Evolutionary conservation across 2,888 invertebrate species (phyloP).

Genomic region (Ellobium chinense): DNA sequence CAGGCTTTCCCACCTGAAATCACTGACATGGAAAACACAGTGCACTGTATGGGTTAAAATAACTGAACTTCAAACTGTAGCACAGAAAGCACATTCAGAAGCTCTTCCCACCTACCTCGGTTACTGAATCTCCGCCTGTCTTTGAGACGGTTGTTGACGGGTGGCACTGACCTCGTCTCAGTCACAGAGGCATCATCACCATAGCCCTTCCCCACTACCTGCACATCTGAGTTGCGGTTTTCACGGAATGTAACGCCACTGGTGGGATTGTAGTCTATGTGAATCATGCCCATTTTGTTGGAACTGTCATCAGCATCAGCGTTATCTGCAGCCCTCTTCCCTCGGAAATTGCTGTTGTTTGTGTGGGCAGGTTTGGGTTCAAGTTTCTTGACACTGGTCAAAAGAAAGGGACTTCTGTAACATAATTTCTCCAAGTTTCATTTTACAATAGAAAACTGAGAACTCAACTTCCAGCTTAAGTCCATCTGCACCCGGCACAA

Average conservation of each 20-base stretch:
- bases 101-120: constrained; percentile 36
- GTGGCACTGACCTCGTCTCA: not conserved
- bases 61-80: not conserved
- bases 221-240: constrained; percentile 73
- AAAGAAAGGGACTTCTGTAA: not conserved
- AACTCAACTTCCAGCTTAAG: too few relatives aligned
- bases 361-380: constrained; percentile 18
- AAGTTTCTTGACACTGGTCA: constrained; percentile 22
- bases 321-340: constrained; percentile 2
- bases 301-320: constrained; percentile 36
- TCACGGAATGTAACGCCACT: constrained; percentile 76
- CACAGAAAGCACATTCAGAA: not conserved
- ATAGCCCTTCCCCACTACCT: constrained; percentile 75
- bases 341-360: constrained; percentile 15
- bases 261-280: constrained; percentile 70
- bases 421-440: too few relatives aligned
- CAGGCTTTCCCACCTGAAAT: too few relatives aligned
- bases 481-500: too few relatives aligned
- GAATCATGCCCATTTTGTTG: constrained; percentile 38
- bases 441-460: too few relatives aligned
- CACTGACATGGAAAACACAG: too few relatives aligned
- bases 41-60: too few relatives aligned
- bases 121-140: constrained; percentile 50
- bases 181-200: constrained; percentile 64
- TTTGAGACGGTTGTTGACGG: constrained; percentile 56